phyloP scores from a whole-genome alignment of 2,888 invertebrate genomes.

The Eucriotettix oculatus region DNA sequence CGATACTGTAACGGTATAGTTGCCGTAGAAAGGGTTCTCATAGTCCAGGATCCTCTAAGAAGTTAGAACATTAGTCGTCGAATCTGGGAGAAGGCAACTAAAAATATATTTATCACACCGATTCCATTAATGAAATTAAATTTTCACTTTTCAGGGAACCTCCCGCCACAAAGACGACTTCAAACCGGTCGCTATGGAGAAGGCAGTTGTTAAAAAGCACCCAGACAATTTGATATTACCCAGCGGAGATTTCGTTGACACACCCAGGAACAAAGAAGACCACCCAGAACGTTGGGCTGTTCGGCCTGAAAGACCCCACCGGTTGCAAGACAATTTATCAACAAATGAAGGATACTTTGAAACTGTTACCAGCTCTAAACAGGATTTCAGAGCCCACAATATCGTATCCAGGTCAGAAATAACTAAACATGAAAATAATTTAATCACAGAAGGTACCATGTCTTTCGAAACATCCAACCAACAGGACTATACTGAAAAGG shows the following conservation, averaged over 20 bases:
- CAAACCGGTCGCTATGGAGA: constrained; percentile 10
- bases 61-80: too few species aligned
- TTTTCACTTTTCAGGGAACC: constrained; percentile 18
- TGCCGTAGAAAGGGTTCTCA: too few species aligned
- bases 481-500: constrained; percentile 43
- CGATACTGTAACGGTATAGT: too few species aligned
- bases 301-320: constrained; percentile 16
- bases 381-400: constrained; percentile 17
- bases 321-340: constrained; percentile 16
- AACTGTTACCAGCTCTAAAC: constrained; percentile 16
- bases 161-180: constrained; percentile 25
- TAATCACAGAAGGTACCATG: constrained; percentile 30
- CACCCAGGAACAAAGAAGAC: constrained; percentile 16
- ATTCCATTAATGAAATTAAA: neutral
- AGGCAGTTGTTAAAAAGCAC: constrained; percentile 5
- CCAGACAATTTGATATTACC: constrained; percentile 14
- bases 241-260: constrained; percentile 14
- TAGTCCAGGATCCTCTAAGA: too few species aligned
- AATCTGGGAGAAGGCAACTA: too few species aligned
- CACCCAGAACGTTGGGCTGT: constrained; percentile 17
- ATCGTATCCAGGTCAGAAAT: constrained; percentile 15
- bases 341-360: constrained; percentile 15
- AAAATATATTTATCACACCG: too few species aligned
- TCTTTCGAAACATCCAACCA: constrained; percentile 47
- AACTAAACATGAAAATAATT: constrained; percentile 17